Conservation (phyloP, 1,140 invertebrate species). For the Oncopodura yosiiana region DNA sequence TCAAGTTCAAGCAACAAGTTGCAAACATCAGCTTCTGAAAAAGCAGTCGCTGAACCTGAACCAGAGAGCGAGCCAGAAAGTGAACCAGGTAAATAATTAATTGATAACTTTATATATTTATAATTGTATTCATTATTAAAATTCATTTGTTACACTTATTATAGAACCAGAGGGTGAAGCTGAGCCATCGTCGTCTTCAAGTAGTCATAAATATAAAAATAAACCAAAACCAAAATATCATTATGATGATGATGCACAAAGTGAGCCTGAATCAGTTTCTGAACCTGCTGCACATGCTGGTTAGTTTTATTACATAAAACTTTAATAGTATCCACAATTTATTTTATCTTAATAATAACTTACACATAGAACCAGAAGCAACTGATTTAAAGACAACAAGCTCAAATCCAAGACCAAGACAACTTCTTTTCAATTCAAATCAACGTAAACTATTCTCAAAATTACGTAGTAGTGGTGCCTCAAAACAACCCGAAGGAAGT, state of each 20-base stretch:
- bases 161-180: slow-evolving; percentile 43
- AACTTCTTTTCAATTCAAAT: too few relatives aligned
- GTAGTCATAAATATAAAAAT: background rate
- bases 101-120: background rate
- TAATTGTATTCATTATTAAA: background rate
- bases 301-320: too few relatives aligned
- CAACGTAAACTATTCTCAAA: too few relatives aligned
- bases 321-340: too few relatives aligned
- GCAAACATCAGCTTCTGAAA: slow-evolving; percentile 10
- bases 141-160: slow-evolving; percentile 2
- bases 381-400: slow-evolving; percentile 2
- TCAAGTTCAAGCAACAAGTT: background rate
- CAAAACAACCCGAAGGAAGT: slow-evolving; percentile 25
- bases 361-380: slow-evolving; percentile 18
- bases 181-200: slow-evolving; percentile 8
- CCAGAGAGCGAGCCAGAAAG: slow-evolving; percentile 35
- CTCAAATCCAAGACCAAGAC: too few relatives aligned
- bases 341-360: too few relatives aligned
- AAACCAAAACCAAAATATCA: too few relatives aligned
- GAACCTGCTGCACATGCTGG: too few relatives aligned
- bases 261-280: too few relatives aligned
- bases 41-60: slow-evolving; percentile 28
- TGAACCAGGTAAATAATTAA: slow-evolving; percentile 38
- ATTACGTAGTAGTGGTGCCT: too few relatives aligned
- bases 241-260: too few relatives aligned